Evolutionary conservation across 2,797 vertebrate genomes (phyloP).

Genomic region (Danio aesculapii): DNA sequence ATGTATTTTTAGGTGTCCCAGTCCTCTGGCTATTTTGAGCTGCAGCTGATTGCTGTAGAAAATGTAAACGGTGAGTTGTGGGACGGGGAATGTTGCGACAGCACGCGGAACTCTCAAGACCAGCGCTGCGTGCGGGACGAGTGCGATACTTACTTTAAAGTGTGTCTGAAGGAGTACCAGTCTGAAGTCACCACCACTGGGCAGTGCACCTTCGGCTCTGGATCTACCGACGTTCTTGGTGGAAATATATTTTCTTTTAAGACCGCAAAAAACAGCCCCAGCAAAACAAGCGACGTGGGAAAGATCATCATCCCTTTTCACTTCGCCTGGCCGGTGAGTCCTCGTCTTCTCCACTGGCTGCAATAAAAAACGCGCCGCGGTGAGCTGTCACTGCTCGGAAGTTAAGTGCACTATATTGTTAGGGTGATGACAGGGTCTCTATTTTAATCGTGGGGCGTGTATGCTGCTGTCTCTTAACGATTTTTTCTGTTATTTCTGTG

Average conservation of each 20-base stretch:
- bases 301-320: slow-evolving; percentile 92
- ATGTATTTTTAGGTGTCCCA: slow-evolving; percentile 88
- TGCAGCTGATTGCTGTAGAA: slow-evolving; percentile 94
- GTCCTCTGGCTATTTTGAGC: slow-evolving; percentile 96
- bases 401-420: slow-evolving; percentile 26
- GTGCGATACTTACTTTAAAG: slow-evolving; percentile 95
- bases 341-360: not conserved
- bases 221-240: slow-evolving; percentile 92
- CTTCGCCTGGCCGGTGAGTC: slow-evolving; percentile 96
- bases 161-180: slow-evolving; percentile 97
- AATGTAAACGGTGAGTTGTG: slow-evolving; percentile 94
- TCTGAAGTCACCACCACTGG: slow-evolving; percentile 84
- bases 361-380: not conserved
- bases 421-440: slow-evolving; percentile 27
- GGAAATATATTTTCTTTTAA: slow-evolving; percentile 95
- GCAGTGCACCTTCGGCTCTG: slow-evolving; percentile 88
- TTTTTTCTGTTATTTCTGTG: not conserved
- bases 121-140: slow-evolving; percentile 89
- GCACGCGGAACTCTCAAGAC: slow-evolving; percentile 82
- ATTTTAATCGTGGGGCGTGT: slow-evolving; percentile 11
- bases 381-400: slow-evolving; percentile 27
- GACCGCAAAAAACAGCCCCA: slow-evolving; percentile 73
- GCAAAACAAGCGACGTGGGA: slow-evolving; percentile 80
- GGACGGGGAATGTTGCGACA: slow-evolving; percentile 95
- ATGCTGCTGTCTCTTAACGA: not conserved